Evolutionary conservation across 1,140 invertebrate species (phyloP).

Genomic region (Oncopodura yosiiana): DNA sequence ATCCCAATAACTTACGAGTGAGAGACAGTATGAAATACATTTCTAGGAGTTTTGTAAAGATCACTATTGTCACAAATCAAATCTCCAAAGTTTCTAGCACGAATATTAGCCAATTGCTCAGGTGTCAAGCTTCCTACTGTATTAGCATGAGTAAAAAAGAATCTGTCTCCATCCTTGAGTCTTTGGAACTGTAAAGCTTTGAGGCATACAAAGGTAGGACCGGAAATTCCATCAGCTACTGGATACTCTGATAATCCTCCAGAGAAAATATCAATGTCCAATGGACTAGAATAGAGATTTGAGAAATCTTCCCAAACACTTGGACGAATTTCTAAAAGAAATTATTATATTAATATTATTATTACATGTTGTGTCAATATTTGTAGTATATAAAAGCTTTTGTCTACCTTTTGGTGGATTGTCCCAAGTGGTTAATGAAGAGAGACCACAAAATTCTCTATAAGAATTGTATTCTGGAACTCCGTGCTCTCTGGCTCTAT

Average conservation of each 20-base stretch:
- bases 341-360: no score
- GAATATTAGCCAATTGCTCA: conserved; percentile 49
- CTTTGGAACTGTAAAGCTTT: conserved; percentile 43
- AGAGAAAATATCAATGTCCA: conserved; percentile 91
- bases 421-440: conserved; percentile 35
- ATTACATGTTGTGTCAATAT: no score
- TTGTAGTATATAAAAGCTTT: no score
- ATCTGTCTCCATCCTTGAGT: conserved; percentile 42
- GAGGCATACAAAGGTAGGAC: conserved; percentile 53
- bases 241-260: conserved; percentile 55
- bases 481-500: conserved; percentile 53
- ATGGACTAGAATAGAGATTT: no score
- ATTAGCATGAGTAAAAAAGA: conserved; percentile 49
- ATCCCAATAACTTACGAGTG: conserved; percentile 1
- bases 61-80: conserved; percentile 50
- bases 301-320: no score
- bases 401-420: neutral
- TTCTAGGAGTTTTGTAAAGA: conserved; percentile 40
- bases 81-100: conserved; percentile 46
- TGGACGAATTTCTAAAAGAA: no score
- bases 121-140: conserved; percentile 43
- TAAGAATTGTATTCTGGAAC: conserved; percentile 49
- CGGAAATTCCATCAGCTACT: conserved; percentile 48
- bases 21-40: conserved; percentile 38
- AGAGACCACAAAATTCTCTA: conserved; percentile 47